These are phyloP conservation scores for Euphonia xanthogaster DNA, from an alignment of 2,797 vertebrate genomes.

Conservation along the genomic window DNA sequence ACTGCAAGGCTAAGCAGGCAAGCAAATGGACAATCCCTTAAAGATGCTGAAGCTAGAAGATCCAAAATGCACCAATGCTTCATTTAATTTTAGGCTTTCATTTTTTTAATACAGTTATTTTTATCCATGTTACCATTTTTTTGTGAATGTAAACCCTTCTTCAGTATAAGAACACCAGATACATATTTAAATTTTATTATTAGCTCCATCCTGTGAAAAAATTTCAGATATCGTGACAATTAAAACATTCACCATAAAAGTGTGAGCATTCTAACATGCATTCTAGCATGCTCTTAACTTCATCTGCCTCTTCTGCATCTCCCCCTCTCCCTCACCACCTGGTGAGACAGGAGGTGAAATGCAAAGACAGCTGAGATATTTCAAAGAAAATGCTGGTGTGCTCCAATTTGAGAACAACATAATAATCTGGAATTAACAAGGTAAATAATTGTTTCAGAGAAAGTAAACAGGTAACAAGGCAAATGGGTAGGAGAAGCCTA, in stretches of 20 bases:
- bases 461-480: not conserved
- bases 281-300: not conserved
- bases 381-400: not conserved
- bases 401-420: not conserved
- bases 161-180: not conserved
- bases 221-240: not conserved
- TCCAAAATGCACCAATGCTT: not conserved
- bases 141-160: not conserved
- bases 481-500: not conserved
- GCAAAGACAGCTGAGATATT: not conserved
- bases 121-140: not conserved
- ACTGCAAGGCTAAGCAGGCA: not conserved
- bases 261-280: not conserved
- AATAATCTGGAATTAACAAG: not conserved
- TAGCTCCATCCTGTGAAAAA: not conserved
- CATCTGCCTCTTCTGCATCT: not conserved
- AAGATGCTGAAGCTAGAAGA: not conserved
- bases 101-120: not conserved
- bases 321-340: not conserved
- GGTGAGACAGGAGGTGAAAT: not conserved
- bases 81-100: not conserved
- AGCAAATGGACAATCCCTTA: not conserved
- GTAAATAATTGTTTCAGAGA: not conserved
- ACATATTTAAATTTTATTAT: not conserved
- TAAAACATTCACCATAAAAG: not conserved